phyloP scores from a whole-genome alignment of 2,888 invertebrate genomes.

The Meghimatium bilineatum region DNA sequence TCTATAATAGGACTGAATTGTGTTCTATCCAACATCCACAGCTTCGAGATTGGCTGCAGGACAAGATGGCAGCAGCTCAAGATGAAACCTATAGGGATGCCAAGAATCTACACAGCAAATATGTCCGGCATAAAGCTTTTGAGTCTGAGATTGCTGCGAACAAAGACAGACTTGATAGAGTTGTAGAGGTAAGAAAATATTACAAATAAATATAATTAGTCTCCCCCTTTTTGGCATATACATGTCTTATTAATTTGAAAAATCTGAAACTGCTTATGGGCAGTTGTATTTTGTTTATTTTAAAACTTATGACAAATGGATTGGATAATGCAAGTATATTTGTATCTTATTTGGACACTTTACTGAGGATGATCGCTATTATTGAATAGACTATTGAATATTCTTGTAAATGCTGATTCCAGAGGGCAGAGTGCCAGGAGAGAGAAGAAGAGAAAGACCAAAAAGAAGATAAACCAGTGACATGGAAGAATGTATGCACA shows the following conservation, averaged over 20 bases:
- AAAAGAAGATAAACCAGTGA: no score
- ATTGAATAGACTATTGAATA: no score
- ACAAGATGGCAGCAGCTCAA: slow-evolving; percentile 98
- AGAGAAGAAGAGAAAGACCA: no score
- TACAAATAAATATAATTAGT: not conserved
- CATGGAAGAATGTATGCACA: no score
- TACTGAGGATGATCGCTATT: no score
- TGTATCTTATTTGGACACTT: no score
- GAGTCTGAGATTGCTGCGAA: slow-evolving; percentile 99
- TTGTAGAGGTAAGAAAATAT: slow-evolving; percentile 66
- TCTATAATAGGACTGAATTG: not conserved
- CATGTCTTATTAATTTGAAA: not conserved
- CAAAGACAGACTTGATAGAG: slow-evolving; percentile 77
- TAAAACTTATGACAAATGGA: not conserved
- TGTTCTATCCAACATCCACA: slow-evolving; percentile 52
- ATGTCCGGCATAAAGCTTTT: slow-evolving; percentile 99
- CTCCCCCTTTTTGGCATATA: not conserved
- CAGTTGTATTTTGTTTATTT: not conserved
- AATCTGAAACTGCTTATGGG: not conserved
- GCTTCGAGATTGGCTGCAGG: slow-evolving; percentile 98
- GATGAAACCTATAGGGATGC: slow-evolving; percentile 98
- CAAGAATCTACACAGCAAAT: slow-evolving; percentile 99
- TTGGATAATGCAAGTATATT: no score
- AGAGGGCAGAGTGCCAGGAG: no score
- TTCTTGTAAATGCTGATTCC: no score